Evolutionary conservation across 2,797 vertebrate species (phyloP).

Genomic region (Cottoperca gobio): DNA sequence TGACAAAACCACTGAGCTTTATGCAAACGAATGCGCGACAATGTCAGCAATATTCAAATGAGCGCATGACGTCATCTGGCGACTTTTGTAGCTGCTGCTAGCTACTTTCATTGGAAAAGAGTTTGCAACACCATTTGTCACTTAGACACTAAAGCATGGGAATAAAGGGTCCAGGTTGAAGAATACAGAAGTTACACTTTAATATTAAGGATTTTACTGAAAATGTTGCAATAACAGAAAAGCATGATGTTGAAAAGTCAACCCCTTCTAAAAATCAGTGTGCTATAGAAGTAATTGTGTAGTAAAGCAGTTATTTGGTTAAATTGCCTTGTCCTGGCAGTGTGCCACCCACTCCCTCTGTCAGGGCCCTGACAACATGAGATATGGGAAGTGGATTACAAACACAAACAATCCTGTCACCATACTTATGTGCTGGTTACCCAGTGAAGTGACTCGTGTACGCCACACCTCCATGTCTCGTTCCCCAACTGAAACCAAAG

Average conservation of each 20-base stretch:
- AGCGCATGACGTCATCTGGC: too few species aligned
- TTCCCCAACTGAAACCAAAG: background rate
- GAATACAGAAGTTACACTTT: too few species aligned
- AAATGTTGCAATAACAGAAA: conserved; percentile 17
- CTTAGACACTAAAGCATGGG: too few species aligned
- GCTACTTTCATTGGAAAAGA: too few species aligned
- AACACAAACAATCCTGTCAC: conserved; percentile 6
- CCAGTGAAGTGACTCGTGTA: conserved; percentile 1
- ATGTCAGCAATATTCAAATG: too few species aligned
- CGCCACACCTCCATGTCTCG: background rate
- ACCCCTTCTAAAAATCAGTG: background rate
- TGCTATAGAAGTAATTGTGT: background rate
- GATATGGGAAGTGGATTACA: background rate
- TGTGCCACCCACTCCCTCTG: background rate
- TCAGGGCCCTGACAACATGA: background rate
- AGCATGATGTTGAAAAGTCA: too few species aligned
- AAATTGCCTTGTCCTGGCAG: background rate
- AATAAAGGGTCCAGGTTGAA: too few species aligned
- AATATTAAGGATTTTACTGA: too few species aligned
- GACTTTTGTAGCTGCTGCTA: too few species aligned
- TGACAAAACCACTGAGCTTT: too few species aligned
- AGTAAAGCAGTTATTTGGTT: background rate
- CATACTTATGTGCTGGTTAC: conserved; percentile 8
- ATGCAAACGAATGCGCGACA: too few species aligned
- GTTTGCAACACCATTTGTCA: too few species aligned